Evolutionary conservation across 2,113 vertebrate species (phyloP).

Genomic region (Prunella fulvescens): DNA sequence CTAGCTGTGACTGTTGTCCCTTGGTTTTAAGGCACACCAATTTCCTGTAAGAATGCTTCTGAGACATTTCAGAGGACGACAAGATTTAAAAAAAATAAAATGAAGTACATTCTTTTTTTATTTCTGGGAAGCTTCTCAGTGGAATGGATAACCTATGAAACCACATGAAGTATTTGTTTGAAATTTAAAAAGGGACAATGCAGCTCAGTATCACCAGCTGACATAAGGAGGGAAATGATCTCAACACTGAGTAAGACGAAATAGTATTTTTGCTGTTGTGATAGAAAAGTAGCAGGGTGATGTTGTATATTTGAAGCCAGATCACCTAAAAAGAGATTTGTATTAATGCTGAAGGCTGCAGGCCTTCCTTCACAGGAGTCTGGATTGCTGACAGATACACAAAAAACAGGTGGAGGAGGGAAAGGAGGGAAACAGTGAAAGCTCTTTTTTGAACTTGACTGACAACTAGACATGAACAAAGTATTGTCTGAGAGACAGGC

Average conservation of each 20-base stretch:
- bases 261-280: not conserved
- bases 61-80: not conserved
- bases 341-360: not conserved
- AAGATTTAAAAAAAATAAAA: not conserved
- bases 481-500: constrained; percentile 52
- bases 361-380: not conserved
- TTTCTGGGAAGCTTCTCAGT: not conserved
- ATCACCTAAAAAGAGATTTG: not conserved
- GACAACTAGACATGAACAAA: constrained; percentile 31
- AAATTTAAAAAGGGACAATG: not conserved
- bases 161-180: not conserved
- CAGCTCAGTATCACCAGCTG: not conserved
- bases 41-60: not conserved
- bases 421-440: constrained; percentile 1
- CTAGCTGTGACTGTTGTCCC: not conserved
- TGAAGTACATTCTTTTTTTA: not conserved
- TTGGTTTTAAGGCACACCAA: not conserved
- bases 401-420: not conserved
- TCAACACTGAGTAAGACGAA: not conserved
- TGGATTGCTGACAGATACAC: not conserved
- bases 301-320: not conserved
- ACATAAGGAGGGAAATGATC: not conserved
- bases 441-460: constrained; percentile 29
- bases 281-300: not conserved
- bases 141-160: not conserved